Evolutionary conservation across 2,113 vertebrate genomes (phyloP).

Genomic region (Anser cygnoides): DNA sequence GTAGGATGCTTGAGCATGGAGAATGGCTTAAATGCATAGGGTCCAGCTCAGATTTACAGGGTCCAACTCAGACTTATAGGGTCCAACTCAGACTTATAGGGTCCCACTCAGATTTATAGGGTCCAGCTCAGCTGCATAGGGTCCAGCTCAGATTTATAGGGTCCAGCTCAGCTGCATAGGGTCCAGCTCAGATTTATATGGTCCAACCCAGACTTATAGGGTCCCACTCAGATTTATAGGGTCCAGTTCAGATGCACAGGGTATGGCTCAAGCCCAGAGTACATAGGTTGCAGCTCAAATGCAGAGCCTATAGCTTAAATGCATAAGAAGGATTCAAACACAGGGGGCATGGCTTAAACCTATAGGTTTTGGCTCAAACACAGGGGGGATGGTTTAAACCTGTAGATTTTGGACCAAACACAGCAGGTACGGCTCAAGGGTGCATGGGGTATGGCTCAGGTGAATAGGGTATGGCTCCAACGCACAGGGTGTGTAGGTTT

Average conservation of each 20-base stretch:
- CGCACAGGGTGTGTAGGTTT: rapidly evolving
- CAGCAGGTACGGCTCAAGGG: too few species aligned
- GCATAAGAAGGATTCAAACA: background rate
- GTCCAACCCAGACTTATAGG: background rate
- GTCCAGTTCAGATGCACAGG: rapidly evolving
- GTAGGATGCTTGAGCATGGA: rapidly evolving
- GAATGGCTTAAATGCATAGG: background rate
- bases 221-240: rapidly evolving
- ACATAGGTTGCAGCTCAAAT: too few species aligned
- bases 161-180: rapidly evolving
- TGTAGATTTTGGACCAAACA: background rate
- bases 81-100: background rate
- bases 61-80: rapidly evolving
- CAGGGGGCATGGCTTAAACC: background rate
- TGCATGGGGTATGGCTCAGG: too few species aligned
- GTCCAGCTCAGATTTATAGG: rapidly evolving
- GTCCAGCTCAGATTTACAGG: rapidly evolving
- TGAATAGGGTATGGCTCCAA: rapidly evolving
- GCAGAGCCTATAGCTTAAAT: background rate
- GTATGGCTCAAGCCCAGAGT: background rate
- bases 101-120: rapidly evolving
- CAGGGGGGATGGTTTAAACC: background rate
- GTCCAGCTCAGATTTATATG: rapidly evolving
- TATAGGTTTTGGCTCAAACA: background rate
- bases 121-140: rapidly evolving